Evolutionary conservation across 92 coral and sea anemone species (phyloP).

Genomic region (Metridium senile): DNA sequence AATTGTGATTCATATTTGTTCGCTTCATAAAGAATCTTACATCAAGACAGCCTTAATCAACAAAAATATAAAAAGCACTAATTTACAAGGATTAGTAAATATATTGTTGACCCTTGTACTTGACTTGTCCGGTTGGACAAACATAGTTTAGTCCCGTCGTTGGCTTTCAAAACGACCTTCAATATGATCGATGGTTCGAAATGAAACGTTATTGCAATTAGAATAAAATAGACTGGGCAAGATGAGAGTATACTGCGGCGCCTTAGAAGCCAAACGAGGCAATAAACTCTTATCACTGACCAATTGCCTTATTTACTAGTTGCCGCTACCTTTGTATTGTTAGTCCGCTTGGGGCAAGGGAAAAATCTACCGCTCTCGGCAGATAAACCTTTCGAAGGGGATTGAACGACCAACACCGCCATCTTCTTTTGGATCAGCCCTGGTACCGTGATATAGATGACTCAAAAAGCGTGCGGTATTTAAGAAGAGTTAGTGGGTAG

Average conservation of each 20-base stretch:
- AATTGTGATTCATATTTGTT: no score
- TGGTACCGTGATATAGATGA: background rate
- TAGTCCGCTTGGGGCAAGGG: constrained; percentile 40
- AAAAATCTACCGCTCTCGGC: constrained; percentile 33
- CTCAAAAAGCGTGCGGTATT: background rate
- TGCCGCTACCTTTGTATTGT: constrained; percentile 37
- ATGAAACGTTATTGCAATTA: constrained; percentile 24
- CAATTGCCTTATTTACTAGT: constrained; percentile 40
- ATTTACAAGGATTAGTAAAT: background rate
- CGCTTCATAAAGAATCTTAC: background rate
- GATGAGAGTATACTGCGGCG: constrained; percentile 43
- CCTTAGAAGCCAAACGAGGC: constrained; percentile 46
- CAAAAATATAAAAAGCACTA: background rate
- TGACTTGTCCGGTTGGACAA: constrained; percentile 30
- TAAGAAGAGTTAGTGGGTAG: background rate
- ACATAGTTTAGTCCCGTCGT: constrained; percentile 9
- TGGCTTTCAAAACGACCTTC: background rate
- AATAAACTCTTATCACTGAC: constrained; percentile 37
- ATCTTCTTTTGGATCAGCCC: background rate
- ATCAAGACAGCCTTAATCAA: background rate
- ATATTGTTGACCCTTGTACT: constrained; percentile 17
- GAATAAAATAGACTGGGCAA: constrained; percentile 12
- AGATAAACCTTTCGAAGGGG: constrained; percentile 5
- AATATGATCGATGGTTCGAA: background rate
- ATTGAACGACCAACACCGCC: background rate